phyloP scores from a whole-genome alignment of 2,797 vertebrate species.

The Argya squamiceps region DNA sequence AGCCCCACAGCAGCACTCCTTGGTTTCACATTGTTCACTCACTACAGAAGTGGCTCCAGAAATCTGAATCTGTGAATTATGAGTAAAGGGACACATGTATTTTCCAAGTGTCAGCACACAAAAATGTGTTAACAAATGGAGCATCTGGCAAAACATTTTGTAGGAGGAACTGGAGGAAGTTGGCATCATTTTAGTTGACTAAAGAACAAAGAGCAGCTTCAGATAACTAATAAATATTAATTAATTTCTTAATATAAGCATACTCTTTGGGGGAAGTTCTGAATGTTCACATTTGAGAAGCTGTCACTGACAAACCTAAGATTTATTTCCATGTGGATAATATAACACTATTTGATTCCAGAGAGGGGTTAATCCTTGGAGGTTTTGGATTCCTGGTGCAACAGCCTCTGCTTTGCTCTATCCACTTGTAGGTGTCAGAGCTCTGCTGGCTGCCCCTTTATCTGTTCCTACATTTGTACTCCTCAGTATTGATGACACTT shows the following conservation, averaged over 20 bases:
- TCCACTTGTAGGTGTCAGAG: neutral
- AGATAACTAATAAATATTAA: neutral
- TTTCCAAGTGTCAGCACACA: neutral
- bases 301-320: neutral
- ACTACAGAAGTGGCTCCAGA: neutral
- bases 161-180: neutral
- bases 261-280: neutral
- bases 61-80: neutral
- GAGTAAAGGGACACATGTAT: neutral
- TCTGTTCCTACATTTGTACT: neutral
- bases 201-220: neutral
- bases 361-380: neutral
- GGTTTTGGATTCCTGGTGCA: neutral
- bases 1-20: neutral
- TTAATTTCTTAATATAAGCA: neutral
- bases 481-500: neutral
- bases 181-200: neutral
- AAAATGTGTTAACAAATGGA: neutral
- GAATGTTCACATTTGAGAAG: neutral
- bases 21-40: neutral
- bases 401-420: neutral
- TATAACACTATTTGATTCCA: neutral
- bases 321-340: neutral
- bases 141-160: neutral
- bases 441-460: neutral